Conservation (phyloP, 37 sponge, comb jelly and placozoan species). For the Corticium candelabrum region DNA sequence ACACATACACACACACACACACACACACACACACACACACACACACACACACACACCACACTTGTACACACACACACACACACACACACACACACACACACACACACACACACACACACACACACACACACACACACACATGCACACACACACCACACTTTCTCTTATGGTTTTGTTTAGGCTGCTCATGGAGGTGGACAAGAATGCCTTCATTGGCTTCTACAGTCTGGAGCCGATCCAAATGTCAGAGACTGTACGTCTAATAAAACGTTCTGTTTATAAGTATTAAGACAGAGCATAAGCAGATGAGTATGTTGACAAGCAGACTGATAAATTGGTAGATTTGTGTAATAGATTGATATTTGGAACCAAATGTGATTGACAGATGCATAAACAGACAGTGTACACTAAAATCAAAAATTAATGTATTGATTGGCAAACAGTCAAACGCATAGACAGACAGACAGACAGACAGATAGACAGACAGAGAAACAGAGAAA, state of each 20-base stretch:
- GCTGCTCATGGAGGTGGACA: constrained; percentile 46
- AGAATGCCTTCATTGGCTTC: constrained; percentile 48
- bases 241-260: constrained; percentile 39
- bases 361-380: no score
- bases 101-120: background rate
- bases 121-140: background rate
- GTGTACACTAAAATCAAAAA: no score
- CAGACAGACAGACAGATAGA: no score
- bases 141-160: background rate
- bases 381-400: no score
- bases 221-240: constrained; percentile 27
- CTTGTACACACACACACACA: background rate
- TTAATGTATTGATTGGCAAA: no score
- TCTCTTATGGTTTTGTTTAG: constrained; percentile 11
- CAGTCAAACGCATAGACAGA: no score
- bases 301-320: no score
- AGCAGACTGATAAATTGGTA: no score
- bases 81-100: background rate
- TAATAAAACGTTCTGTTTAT: no score
- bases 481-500: no score
- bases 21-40: background rate
- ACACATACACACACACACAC: background rate
- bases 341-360: no score
- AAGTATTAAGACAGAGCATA: no score
- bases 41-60: background rate